Percentiles rank a stretch among this genome's conserved stretches.
Evolutionary conservation across 2,797 vertebrate genomes (phyloP).

Genomic region (Monodelphis domestica): DNA sequence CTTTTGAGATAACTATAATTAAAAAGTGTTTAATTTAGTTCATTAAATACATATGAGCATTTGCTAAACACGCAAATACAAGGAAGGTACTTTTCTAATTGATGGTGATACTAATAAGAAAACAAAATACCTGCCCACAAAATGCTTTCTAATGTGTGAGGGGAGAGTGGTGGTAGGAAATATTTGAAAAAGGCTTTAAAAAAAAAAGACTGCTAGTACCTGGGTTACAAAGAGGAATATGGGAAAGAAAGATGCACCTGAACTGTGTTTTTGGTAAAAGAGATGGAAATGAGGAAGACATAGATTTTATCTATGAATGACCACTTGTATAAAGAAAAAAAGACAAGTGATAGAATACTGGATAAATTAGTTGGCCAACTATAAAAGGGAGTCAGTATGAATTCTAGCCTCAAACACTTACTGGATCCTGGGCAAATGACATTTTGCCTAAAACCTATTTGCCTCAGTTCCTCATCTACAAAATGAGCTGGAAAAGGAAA

Average conservation of each 20-base stretch:
- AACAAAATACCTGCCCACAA: neutral
- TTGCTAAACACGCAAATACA: neutral
- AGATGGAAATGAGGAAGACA: neutral
- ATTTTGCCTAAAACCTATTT: neutral
- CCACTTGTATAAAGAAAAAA: neutral
- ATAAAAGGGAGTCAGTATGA: neutral
- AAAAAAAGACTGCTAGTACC: neutral
- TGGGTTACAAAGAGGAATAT: neutral
- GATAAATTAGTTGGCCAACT: neutral
- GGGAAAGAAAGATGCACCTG: neutral
- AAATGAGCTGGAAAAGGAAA: neutral
- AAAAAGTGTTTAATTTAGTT: neutral
- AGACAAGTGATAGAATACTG: neutral
- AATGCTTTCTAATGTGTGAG: neutral
- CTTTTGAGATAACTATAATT: conserved; percentile 13
- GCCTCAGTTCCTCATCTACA: neutral
- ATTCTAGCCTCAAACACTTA: neutral
- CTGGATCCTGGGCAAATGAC: neutral
- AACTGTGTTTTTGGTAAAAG: neutral
- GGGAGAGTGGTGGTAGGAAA: neutral
- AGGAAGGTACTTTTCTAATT: neutral
- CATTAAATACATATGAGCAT: neutral
- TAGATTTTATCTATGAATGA: neutral
- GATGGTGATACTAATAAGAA: neutral
- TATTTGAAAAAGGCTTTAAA: neutral